Base-by-base conservation (phyloP, 2,113 vertebrate genomes). In the Indicator indicator region DNA sequence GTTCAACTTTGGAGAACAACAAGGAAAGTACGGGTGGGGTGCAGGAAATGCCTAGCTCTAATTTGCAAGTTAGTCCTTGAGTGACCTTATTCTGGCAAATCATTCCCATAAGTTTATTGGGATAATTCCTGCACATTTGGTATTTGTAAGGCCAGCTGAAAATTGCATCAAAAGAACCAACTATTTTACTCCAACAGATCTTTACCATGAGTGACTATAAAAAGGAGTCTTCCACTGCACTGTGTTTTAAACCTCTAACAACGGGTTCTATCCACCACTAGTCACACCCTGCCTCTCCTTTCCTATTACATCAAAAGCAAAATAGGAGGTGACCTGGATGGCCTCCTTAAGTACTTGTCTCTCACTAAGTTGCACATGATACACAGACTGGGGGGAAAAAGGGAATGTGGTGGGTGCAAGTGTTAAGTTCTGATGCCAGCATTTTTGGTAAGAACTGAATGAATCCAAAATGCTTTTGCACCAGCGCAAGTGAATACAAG, bases 1-100 rank as follows among this genome's bases (percentile, higher is more conserved):
- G 75, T 89, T 95, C 75, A 91, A 91, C 94, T 94, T 74, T 94
- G 86, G 86, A 88, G 92, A 97, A 95, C 83, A 97, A 81, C 83
- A 94, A 85, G 75, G 87, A 93, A 93, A 94, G 91, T 78, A 83
- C 15, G 71, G 92, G 94, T 81, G 94, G 92, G 58, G 94, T 72
- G 88, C 89, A 96, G 94, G 93, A 97, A 96, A 95, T 1, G 48
- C 89, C 97, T 96, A 93, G 48, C 67, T 91, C 83, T 94, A 40
- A 87, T 89, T 80, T 89, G 60, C 62, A 94, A 84, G 77, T 87
- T 94, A 88, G 65, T 93, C 87, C 92, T 94, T 85, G 84, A 2
- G 59, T 87, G 86, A 90, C 90, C 90, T 97, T 97, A 93, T 92
- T 94, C 90, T 93, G 90, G 88, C 90, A 95, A 93, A 59, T 52